Conservation (phyloP, 2,888 invertebrate genomes). For the Drosophila lutescens region DNA sequence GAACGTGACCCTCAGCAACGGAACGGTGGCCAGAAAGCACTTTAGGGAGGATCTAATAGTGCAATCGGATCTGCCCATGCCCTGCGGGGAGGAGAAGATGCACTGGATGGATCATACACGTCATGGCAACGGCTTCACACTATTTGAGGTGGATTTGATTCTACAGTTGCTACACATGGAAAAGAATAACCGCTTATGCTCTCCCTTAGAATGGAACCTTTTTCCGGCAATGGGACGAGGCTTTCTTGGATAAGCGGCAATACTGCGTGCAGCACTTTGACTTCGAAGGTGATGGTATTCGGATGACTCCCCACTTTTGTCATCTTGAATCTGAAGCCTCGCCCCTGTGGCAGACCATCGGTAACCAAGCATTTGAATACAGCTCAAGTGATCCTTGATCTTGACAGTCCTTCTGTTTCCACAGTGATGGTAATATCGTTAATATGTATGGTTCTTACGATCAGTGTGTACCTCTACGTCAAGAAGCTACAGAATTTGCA, state of each 20-base stretch:
- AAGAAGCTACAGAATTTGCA: constrained; percentile 89
- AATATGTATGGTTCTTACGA: constrained; percentile 88
- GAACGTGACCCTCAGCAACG: constrained; percentile 32
- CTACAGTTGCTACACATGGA: neutral
- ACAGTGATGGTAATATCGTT: constrained; percentile 88
- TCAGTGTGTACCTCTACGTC: constrained; percentile 88
- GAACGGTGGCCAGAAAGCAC: constrained; percentile 9
- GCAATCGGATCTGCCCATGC: neutral
- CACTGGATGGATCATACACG: neutral
- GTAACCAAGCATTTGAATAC: neutral
- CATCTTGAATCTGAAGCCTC: constrained; percentile 7
- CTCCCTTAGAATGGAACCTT: constrained; percentile 29
- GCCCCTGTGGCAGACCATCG: neutral
- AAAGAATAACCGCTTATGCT: neutral
- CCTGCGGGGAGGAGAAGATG: neutral
- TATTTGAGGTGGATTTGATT: neutral
- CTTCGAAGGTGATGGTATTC: neutral
- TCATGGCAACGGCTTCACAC: neutral
- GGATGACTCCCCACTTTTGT: constrained; percentile 28
- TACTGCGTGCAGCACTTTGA: constrained; percentile 43
- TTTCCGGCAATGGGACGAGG: neutral
- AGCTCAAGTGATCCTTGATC: neutral
- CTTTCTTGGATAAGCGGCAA: constrained; percentile 7
- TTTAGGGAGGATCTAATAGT: constrained; percentile 28
- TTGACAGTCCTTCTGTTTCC: constrained; percentile 22